phyloP scores from a whole-genome alignment of 1,140 invertebrate species.

The Cecropterus lyciades region DNA sequence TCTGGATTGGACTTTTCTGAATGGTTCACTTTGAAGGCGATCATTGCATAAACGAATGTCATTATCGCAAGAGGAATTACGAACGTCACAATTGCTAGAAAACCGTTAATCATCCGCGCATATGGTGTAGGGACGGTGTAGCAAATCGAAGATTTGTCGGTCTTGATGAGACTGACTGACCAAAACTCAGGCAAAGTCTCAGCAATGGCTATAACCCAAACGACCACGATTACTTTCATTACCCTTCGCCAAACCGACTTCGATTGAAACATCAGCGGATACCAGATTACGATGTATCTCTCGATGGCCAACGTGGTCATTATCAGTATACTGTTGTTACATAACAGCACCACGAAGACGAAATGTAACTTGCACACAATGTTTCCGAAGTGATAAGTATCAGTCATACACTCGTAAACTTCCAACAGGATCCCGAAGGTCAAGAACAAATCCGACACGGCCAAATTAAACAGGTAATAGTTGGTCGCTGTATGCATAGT shows the following conservation, averaged over 20 bases:
- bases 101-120: slow-evolving; percentile 56
- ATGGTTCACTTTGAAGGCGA: slow-evolving; percentile 63
- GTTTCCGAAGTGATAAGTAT: slow-evolving; percentile 45
- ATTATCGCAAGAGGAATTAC: slow-evolving; percentile 64
- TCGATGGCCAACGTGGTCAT: slow-evolving; percentile 71
- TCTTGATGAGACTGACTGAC: slow-evolving; percentile 53
- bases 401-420: slow-evolving; percentile 45
- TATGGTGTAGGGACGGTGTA: slow-evolving; percentile 55
- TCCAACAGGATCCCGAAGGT: slow-evolving; percentile 56
- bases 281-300: slow-evolving; percentile 66
- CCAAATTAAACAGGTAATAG: slow-evolving; percentile 94
- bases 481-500: slow-evolving; percentile 94
- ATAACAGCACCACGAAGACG: slow-evolving; percentile 57
- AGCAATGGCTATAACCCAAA: slow-evolving; percentile 62
- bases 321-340: slow-evolving; percentile 68
- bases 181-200: slow-evolving; percentile 62
- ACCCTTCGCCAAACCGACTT: slow-evolving; percentile 55
- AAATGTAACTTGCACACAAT: slow-evolving; percentile 59
- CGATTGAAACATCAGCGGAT: slow-evolving; percentile 56
- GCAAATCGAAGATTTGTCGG: slow-evolving; percentile 48
- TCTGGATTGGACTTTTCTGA: slow-evolving; percentile 49
- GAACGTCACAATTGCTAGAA: slow-evolving; percentile 60
- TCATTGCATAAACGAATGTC: slow-evolving; percentile 65
- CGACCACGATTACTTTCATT: slow-evolving; percentile 56
- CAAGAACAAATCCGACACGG: slow-evolving; percentile 90